Conservation (phyloP, 2,797 vertebrate species). For the Syndactyla subalaris region DNA sequence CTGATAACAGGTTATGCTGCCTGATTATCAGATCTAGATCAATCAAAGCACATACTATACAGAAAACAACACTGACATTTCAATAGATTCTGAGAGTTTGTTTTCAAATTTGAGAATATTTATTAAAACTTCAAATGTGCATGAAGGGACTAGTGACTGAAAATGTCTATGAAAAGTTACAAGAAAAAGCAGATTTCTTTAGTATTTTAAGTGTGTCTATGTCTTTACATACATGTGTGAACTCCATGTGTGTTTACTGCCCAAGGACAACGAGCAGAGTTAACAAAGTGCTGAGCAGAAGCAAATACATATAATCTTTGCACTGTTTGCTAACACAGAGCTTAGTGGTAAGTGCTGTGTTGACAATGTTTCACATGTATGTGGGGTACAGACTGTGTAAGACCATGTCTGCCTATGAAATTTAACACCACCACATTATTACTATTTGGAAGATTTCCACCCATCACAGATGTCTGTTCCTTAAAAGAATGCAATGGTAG, state of each 20-base stretch:
- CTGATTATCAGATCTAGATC: neutral
- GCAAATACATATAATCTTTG: neutral
- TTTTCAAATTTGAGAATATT: neutral
- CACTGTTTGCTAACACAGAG: neutral
- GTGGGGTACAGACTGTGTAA: neutral
- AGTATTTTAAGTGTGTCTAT: neutral
- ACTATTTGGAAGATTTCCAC: neutral
- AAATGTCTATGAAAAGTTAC: neutral
- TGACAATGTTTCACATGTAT: neutral
- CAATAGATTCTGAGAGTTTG: neutral
- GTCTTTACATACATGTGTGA: neutral
- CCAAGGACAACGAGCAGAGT: neutral
- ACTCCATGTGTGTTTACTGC: neutral
- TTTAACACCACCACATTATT: neutral
- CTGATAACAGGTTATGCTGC: neutral
- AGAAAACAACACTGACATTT: neutral
- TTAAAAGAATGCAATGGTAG: neutral
- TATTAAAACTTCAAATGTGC: neutral
- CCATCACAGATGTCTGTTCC: neutral
- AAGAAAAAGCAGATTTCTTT: neutral
- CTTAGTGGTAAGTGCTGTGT: neutral
- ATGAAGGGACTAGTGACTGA: neutral
- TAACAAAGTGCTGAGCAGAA: neutral
- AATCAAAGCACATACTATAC: neutral
- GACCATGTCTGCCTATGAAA: neutral